phyloP scores from a whole-genome alignment of 1,140 invertebrate species.

The Caenorhabditis remanei region DNA sequence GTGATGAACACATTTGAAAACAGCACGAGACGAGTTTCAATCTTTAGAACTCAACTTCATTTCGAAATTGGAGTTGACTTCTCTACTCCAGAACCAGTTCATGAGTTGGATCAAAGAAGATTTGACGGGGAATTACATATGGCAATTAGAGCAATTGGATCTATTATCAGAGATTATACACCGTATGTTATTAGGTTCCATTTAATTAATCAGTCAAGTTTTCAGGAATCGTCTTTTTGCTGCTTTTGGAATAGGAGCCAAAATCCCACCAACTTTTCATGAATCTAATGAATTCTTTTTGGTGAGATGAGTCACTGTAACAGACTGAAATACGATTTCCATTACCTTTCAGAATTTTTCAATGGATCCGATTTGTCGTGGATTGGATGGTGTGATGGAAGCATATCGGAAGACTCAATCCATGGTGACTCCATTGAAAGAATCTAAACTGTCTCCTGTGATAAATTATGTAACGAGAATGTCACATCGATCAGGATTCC shows the following conservation, averaged over 20 bases:
- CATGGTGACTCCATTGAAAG: slow-evolving; percentile 54
- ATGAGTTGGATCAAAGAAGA: slow-evolving; percentile 39
- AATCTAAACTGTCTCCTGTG: slow-evolving; percentile 47
- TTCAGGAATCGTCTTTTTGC: slow-evolving; percentile 61
- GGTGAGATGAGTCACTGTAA: not conserved
- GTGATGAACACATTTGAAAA: not conserved
- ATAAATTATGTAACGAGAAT: slow-evolving; percentile 50
- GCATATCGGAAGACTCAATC: slow-evolving; percentile 55
- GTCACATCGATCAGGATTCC: slow-evolving; percentile 59
- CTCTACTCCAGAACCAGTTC: slow-evolving; percentile 28
- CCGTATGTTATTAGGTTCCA: not conserved
- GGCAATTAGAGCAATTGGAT: slow-evolving; percentile 58
- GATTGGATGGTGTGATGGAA: slow-evolving; percentile 62
- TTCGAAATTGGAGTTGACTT: slow-evolving; percentile 58
- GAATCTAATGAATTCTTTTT: slow-evolving; percentile 60
- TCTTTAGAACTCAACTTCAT: slow-evolving; percentile 63
- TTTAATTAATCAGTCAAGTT: not conserved
- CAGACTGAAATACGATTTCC: not conserved
- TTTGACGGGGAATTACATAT: slow-evolving; percentile 58
- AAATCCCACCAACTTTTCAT: slow-evolving; percentile 57
- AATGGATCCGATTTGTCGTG: slow-evolving; percentile 59
- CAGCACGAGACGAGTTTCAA: not conserved
- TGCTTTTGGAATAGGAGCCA: slow-evolving; percentile 60
- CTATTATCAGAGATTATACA: slow-evolving; percentile 60
- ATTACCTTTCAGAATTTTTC: slow-evolving; percentile 48